Conservation (phyloP, 2,113 vertebrate genomes). For the Gadus macrocephalus region DNA sequence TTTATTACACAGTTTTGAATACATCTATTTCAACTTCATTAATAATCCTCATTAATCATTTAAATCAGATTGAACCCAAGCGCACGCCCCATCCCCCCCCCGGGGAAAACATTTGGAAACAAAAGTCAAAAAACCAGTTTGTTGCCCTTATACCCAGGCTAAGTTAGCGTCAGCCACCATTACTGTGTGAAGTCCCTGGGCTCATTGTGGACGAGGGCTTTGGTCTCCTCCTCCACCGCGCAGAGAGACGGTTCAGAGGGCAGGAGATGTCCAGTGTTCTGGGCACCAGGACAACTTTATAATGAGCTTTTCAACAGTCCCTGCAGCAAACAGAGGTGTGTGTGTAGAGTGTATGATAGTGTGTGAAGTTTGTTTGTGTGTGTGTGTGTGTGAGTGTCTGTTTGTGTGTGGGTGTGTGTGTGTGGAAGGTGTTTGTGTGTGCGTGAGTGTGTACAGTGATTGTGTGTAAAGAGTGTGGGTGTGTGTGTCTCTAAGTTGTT, state of each 20-base stretch:
- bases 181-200: slow-evolving; percentile 47
- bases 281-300: slow-evolving; percentile 45
- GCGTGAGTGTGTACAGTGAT: no score
- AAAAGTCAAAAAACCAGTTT: no score
- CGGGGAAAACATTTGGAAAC: no score
- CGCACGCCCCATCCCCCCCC: no score
- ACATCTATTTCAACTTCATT: no score
- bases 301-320: slow-evolving; percentile 38
- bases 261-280: slow-evolving; percentile 21
- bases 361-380: background rate
- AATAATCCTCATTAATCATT: no score
- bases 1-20: no score
- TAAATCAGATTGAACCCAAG: no score
- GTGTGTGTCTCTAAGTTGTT: background rate
- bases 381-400: background rate
- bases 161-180: slow-evolving; percentile 12
- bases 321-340: slow-evolving; percentile 10
- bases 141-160: no score
- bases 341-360: slow-evolving; percentile 8
- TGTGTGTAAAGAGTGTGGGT: background rate
- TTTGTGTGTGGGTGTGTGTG: no score
- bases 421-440: no score
- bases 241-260: slow-evolving; percentile 26
- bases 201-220: slow-evolving; percentile 46
- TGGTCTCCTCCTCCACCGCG: no score